These are phyloP conservation scores for Parazoanthus atlanticus DNA, from an alignment of 92 coral and sea anemone genomes.

Conservation along the genomic window DNA sequence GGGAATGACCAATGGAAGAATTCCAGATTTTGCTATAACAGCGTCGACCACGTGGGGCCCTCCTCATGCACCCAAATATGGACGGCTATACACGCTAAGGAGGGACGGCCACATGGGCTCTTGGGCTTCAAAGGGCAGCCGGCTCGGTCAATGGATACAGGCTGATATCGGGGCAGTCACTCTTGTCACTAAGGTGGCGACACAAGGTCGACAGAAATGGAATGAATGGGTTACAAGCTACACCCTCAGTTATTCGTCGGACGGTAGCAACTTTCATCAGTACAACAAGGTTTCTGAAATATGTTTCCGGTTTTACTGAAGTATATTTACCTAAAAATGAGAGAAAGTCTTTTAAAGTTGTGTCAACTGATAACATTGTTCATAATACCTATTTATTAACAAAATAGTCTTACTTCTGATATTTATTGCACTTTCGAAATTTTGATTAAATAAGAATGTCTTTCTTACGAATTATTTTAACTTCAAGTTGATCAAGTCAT, in stretches of 20 bases:
- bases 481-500: too few species aligned
- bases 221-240: not conserved
- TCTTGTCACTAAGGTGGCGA: not conserved
- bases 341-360: not conserved
- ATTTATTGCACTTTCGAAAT: too few species aligned
- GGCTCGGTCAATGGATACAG: constrained; percentile 21
- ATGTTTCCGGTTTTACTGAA: not conserved
- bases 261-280: not conserved
- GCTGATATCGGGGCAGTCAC: not conserved
- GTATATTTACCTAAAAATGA: too few species aligned
- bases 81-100: not conserved
- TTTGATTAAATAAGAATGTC: too few species aligned
- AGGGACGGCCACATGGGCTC: not conserved
- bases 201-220: constrained; percentile 3
- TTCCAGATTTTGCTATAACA: constrained; percentile 10
- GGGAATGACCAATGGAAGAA: constrained; percentile 17
- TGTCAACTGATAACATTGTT: not conserved
- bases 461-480: too few species aligned
- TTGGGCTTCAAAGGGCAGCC: constrained; percentile 2
- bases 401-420: too few species aligned
- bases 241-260: constrained; percentile 4
- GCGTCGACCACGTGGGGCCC: constrained; percentile 21
- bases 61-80: not conserved
- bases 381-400: too few species aligned
- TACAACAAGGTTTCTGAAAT: constrained; percentile 13